Percentiles rank a stretch among this genome's conserved stretches.
Conservation (phyloP, 53 echinoderm and acorn worm species). For the Patiria pectinifera region DNA sequence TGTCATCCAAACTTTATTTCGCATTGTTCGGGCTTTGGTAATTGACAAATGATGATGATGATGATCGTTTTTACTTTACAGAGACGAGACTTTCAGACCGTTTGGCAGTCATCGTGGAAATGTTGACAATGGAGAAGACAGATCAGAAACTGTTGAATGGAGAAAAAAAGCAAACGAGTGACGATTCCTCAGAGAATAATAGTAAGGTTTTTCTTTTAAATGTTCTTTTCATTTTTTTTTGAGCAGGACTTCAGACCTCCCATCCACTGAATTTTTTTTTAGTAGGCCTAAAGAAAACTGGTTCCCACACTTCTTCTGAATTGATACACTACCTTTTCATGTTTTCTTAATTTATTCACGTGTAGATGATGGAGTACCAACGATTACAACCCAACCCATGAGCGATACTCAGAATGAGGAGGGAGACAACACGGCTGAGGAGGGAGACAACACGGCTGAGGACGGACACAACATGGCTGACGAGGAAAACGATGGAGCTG, state of each 20-base stretch:
- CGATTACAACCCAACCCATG: not conserved
- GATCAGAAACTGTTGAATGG: not conserved
- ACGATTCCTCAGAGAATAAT: no score
- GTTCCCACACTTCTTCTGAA: not conserved
- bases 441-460: no score
- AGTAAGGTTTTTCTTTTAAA: not conserved
- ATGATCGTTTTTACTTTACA: not conserved
- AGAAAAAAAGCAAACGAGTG: no score
- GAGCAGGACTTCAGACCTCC: not conserved
- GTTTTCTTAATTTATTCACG: not conserved
- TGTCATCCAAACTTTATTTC: no score
- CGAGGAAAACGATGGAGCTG: not conserved
- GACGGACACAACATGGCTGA: not conserved
- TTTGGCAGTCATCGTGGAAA: not conserved
- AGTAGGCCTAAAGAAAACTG: not conserved
- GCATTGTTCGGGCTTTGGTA: no score
- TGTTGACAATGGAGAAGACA: not conserved
- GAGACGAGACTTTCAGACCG: not conserved
- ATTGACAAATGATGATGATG: not conserved
- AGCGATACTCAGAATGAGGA: not conserved
- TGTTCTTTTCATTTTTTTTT: not conserved
- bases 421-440: no score
- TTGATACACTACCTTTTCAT: not conserved
- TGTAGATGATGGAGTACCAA: not conserved
- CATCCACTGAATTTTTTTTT: not conserved